phyloP scores from a whole-genome alignment of 2,113 vertebrate species.

The Nothobranchius furzeri region DNA sequence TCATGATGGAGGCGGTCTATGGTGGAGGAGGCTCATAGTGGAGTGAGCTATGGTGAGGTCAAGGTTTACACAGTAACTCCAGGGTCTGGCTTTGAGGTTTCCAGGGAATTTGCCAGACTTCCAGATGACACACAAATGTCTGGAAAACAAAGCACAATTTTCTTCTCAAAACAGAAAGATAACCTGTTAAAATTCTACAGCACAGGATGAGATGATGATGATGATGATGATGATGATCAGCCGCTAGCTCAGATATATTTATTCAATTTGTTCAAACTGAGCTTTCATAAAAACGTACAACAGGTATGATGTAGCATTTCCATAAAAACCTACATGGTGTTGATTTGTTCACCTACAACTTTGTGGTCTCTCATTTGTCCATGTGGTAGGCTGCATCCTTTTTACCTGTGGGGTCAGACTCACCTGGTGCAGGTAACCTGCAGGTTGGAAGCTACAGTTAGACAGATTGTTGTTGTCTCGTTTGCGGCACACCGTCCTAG shows the following conservation, averaged over 20 bases:
- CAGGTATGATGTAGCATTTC: too few species aligned
- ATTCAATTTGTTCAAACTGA: too few species aligned
- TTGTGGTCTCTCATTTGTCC: neutral
- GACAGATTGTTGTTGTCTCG: conserved; percentile 29
- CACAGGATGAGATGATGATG: neutral
- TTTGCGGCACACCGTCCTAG: conserved; percentile 75
- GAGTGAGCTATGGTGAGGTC: neutral
- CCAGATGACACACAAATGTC: conserved; percentile 68
- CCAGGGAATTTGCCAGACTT: conserved; percentile 72
- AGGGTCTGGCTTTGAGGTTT: conserved; percentile 35
- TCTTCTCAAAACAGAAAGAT: neutral
- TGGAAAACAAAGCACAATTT: conserved; percentile 42
- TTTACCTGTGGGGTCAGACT: neutral
- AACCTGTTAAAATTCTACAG: neutral
- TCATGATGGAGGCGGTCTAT: neutral
- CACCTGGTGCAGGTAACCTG: conserved; percentile 66
- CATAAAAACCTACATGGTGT: too few species aligned
- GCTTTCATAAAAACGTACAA: too few species aligned
- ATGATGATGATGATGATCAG: neutral
- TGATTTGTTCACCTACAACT: neutral
- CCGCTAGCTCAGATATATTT: too few species aligned
- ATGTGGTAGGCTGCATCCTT: too few species aligned
- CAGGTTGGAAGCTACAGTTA: conserved; percentile 65
- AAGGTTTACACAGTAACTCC: conserved; percentile 45
- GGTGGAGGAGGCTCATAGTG: conserved; percentile 12